phyloP scores from a whole-genome alignment of 2,888 invertebrate genomes.

The Lathronympha strigana region DNA sequence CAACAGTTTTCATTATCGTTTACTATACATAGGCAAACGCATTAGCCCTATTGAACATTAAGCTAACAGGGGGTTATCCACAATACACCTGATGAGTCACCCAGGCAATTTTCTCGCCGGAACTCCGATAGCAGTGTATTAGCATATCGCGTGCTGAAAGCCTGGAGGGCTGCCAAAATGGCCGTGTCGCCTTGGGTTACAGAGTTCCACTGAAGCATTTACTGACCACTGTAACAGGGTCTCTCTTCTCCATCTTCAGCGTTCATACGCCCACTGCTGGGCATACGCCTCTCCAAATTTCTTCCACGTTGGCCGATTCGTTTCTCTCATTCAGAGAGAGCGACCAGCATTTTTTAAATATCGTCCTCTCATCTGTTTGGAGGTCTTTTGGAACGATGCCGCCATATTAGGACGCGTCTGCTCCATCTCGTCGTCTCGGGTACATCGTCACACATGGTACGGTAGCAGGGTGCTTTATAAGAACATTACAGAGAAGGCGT shows the following conservation, averaged over 20 bases:
- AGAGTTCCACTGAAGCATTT: not conserved
- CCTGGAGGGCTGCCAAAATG: slow-evolving; percentile 64
- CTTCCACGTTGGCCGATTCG: no score
- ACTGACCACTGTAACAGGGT: not conserved
- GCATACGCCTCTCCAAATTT: not conserved
- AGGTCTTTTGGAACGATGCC: no score
- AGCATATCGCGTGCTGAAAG: slow-evolving; percentile 70
- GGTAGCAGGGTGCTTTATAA: no score
- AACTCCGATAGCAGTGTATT: slow-evolving; percentile 60
- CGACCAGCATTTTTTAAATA: no score
- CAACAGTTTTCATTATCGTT: no score
- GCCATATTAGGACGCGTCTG: no score
- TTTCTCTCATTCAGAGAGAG: not conserved
- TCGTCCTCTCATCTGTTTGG: no score
- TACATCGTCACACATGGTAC: no score
- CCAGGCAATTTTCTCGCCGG: slow-evolving; percentile 53
- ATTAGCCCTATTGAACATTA: not conserved
- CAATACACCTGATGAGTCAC: slow-evolving; percentile 50
- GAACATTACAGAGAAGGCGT: no score
- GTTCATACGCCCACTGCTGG: no score
- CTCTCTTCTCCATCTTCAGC: not conserved
- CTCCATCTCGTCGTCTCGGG: no score
- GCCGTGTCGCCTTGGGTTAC: not conserved
- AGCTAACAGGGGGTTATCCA: not conserved
- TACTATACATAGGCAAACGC: no score